Evolutionary conservation across 2,113 vertebrate genomes (phyloP).

Genomic region (Theristicus caerulescens): DNA sequence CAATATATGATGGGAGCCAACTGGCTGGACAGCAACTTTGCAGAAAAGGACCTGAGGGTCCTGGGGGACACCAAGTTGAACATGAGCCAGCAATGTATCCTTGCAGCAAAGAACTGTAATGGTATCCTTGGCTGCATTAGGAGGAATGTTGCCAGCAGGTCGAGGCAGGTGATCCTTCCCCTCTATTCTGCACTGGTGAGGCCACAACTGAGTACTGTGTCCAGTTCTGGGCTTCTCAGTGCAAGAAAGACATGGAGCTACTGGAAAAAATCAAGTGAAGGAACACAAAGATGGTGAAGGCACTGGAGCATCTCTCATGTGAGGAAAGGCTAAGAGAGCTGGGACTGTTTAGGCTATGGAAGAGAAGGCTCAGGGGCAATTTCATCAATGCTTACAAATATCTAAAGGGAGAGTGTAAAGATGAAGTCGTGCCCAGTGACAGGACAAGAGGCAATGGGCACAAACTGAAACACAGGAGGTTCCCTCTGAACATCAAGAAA

Average conservation of each 20-base stretch:
- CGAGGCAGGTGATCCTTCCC: not conserved
- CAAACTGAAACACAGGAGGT: not conserved
- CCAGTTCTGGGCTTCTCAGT: not conserved
- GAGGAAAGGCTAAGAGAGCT: not conserved
- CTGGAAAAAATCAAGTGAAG: not conserved
- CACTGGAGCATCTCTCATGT: not conserved
- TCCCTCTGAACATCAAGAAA: not conserved
- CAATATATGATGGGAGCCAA: not conserved
- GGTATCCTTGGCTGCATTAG: not conserved
- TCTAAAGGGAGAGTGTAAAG: not conserved
- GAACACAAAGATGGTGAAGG: not conserved
- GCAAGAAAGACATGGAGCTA: not conserved
- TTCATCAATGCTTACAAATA: not conserved
- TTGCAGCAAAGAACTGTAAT: not conserved
- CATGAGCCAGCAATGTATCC: not conserved
- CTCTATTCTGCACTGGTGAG: not conserved
- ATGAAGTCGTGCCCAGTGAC: not conserved
- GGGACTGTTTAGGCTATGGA: not conserved
- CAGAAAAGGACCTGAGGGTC: not conserved
- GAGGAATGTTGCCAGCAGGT: not conserved
- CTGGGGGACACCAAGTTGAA: not conserved
- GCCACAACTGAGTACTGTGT: not conserved
- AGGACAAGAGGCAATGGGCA: not conserved
- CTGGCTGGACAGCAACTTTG: not conserved
- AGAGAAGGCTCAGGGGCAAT: not conserved